These are phyloP conservation scores for Tachypleus tridentatus DNA, from an alignment of 1,140 invertebrate genomes.

Conservation along the genomic window DNA sequence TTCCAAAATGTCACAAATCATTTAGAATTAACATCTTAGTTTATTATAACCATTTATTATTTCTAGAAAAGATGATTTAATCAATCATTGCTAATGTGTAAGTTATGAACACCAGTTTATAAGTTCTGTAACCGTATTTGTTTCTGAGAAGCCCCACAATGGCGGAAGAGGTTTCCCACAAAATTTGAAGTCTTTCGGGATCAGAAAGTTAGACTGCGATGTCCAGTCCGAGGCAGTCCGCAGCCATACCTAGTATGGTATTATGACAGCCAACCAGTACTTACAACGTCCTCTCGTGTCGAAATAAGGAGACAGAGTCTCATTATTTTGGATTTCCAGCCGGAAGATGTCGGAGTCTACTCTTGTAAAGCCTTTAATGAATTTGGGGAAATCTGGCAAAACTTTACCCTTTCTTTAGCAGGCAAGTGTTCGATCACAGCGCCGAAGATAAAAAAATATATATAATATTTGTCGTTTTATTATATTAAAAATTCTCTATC, in stretches of 20 bases:
- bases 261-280: slow-evolving; percentile 13
- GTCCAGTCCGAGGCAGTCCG: slow-evolving; percentile 24
- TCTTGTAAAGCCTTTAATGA: slow-evolving; percentile 26
- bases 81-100: too few relatives aligned
- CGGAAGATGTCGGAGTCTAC: slow-evolving; percentile 25
- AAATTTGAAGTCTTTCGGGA: slow-evolving; percentile 16
- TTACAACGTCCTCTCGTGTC: slow-evolving; percentile 9
- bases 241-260: slow-evolving; percentile 26
- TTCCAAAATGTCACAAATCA: too few relatives aligned
- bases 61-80: too few relatives aligned
- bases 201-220: slow-evolving; percentile 25
- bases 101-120: too few relatives aligned
- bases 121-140: too few relatives aligned
- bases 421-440: too few relatives aligned
- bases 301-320: slow-evolving; percentile 24
- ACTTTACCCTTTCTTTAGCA: slow-evolving; percentile 25
- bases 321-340: slow-evolving; percentile 20
- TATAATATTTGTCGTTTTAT: too few relatives aligned
- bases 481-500: too few relatives aligned
- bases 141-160: slow-evolving; percentile 8
- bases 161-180: slow-evolving; percentile 2
- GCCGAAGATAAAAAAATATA: too few relatives aligned
- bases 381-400: slow-evolving; percentile 26
- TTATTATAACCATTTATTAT: too few relatives aligned
- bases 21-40: too few relatives aligned